phyloP scores from a whole-genome alignment of 2,797 vertebrate genomes.

The Thripadectes ignobilis region DNA sequence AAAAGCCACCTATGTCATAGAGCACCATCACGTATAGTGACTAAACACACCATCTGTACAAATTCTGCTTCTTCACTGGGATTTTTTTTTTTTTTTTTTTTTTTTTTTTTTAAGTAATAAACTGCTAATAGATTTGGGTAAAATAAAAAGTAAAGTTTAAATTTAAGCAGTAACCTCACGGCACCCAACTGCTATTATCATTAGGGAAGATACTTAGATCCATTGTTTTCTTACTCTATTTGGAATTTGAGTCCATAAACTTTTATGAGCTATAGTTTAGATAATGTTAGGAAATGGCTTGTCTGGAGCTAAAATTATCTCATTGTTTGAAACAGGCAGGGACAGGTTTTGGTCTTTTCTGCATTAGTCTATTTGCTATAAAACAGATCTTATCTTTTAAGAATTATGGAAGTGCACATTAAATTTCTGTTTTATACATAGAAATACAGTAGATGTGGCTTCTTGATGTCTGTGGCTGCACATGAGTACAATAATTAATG shows the following conservation, averaged over 20 bases:
- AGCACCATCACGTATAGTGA: background rate
- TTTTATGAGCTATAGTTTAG: conserved; percentile 66
- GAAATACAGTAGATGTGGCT: background rate
- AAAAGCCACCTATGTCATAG: background rate
- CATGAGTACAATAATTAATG: background rate
- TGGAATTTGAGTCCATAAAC: conserved; percentile 42
- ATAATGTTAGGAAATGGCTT: conserved; percentile 57
- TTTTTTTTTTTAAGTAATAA: background rate
- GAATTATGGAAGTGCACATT: background rate
- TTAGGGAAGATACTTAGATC: background rate
- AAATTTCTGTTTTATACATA: background rate
- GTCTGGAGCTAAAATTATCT: conserved; percentile 60
- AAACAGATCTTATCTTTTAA: conserved; percentile 43
- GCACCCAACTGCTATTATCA: background rate
- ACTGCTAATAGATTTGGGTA: background rate
- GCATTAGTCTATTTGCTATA: conserved; percentile 7
- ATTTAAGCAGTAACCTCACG: background rate
- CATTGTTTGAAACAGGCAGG: conserved; percentile 55
- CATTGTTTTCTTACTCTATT: conserved; percentile 5
- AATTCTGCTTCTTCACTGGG: background rate
- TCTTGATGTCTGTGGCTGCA: background rate
- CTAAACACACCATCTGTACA: background rate
- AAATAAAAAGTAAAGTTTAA: background rate
- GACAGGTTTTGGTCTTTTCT: conserved; percentile 38
- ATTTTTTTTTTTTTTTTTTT: background rate